Conservation (phyloP, 2,113 vertebrate genomes). For the Kobus ellipsiprymnus region DNA sequence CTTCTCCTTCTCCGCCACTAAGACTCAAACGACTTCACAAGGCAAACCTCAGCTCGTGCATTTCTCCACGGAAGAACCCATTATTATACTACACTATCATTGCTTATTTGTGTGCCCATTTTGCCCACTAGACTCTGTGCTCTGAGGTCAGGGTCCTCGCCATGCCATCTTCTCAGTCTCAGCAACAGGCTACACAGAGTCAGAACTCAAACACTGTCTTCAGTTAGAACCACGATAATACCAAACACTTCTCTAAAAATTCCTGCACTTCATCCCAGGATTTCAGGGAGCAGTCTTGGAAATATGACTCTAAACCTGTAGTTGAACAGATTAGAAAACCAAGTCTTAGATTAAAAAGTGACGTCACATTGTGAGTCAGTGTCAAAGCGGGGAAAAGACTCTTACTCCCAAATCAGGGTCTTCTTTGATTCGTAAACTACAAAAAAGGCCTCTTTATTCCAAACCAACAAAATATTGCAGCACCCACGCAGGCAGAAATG, state of each 20-base stretch:
- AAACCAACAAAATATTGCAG: background rate
- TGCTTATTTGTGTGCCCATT: background rate
- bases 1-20: background rate
- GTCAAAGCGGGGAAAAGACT: background rate
- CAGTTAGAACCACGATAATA: background rate
- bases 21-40: background rate
- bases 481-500: background rate
- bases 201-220: background rate
- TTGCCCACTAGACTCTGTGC: background rate
- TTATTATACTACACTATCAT: background rate
- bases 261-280: background rate
- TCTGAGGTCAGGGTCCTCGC: background rate
- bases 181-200: background rate
- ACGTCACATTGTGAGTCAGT: background rate
- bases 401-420: background rate
- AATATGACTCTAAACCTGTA: background rate
- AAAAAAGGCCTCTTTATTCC: background rate
- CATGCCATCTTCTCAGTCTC: background rate
- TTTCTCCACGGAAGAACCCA: background rate
- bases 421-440: background rate
- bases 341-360: background rate
- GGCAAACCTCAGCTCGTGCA: background rate
- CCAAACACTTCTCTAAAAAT: background rate
- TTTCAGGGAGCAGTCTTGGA: conserved; percentile 1
- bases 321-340: background rate